A percentile compares a stretch with the other conserved stretches of the same genome.
These are phyloP conservation scores for Phymanthus crucifer DNA, from an alignment of 92 coral and sea anemone species.

Conservation along the genomic window DNA sequence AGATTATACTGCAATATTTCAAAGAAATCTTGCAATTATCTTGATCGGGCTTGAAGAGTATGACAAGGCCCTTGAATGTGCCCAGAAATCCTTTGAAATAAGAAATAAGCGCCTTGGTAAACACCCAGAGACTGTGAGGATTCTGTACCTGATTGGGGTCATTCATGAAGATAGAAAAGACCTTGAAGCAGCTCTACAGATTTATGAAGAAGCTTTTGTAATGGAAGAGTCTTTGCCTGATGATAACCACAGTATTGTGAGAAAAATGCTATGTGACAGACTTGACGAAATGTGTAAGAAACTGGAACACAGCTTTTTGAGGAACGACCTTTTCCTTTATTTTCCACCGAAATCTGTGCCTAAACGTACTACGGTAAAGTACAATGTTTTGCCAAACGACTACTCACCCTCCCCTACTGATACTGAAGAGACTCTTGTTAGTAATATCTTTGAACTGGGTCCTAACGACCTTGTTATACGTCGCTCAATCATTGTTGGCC, in stretches of 20 bases:
- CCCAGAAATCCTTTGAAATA: slow-evolving; percentile 48
- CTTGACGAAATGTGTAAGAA: slow-evolving; percentile 16
- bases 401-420: slow-evolving; percentile 25
- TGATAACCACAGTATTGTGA: too few species aligned
- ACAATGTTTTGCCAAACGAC: neutral
- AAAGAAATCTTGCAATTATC: slow-evolving; percentile 66
- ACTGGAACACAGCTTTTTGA: neutral
- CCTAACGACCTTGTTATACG: neutral
- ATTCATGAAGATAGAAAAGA: slow-evolving; percentile 40
- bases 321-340: neutral
- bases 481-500: neutral
- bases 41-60: too few species aligned
- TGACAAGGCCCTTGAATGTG: slow-evolving; percentile 52
- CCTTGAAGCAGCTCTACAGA: slow-evolving; percentile 6
- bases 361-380: neutral
- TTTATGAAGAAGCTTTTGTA: slow-evolving; percentile 56
- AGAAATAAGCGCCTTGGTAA: slow-evolving; percentile 36
- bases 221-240: slow-evolving; percentile 60
- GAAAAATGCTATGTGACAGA: too few species aligned
- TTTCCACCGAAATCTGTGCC: slow-evolving; percentile 45
- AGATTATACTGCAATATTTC: slow-evolving; percentile 47
- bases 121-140: slow-evolving; percentile 70
- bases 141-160: too few species aligned
- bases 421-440: slow-evolving; percentile 38
- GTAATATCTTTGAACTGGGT: slow-evolving; percentile 46